phyloP scores from a whole-genome alignment of 2,888 invertebrate genomes.

The Ichneumoninae sp. region DNA sequence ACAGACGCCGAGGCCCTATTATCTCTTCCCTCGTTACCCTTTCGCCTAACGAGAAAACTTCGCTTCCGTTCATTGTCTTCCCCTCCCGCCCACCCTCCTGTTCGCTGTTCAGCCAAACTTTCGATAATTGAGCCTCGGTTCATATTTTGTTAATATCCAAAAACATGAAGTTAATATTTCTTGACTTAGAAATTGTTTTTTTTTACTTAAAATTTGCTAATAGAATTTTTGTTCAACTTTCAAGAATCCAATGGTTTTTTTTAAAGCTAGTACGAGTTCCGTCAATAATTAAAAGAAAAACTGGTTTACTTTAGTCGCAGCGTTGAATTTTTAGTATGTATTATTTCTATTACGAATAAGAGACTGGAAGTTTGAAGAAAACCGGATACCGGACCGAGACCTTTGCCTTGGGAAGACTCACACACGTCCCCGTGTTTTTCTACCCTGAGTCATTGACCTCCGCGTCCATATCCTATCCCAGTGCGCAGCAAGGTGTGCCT shows the following conservation, averaged over 20 bases:
- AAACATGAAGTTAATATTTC: background rate
- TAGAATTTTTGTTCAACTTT: background rate
- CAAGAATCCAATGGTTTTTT: background rate
- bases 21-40: background rate
- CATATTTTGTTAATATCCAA: background rate
- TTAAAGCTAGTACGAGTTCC: background rate
- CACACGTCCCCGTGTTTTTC: constrained; percentile 38
- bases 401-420: constrained; percentile 46
- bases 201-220: background rate
- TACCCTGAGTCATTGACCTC: constrained; percentile 58
- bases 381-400: constrained; percentile 2
- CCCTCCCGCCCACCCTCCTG: too few species aligned
- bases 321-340: background rate
- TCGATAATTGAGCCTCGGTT: background rate
- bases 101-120: background rate
- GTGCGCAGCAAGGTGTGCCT: constrained; percentile 40
- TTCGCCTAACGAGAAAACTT: background rate
- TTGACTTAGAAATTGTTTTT: background rate
- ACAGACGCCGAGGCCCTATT: background rate
- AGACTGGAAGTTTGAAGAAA: constrained; percentile 2
- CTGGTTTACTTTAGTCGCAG: background rate
- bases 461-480: constrained; percentile 46
- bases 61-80: background rate
- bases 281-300: background rate
- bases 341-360: background rate